phyloP scores from a whole-genome alignment of 2,888 invertebrate species.

The Blastobasis lacticolella region DNA sequence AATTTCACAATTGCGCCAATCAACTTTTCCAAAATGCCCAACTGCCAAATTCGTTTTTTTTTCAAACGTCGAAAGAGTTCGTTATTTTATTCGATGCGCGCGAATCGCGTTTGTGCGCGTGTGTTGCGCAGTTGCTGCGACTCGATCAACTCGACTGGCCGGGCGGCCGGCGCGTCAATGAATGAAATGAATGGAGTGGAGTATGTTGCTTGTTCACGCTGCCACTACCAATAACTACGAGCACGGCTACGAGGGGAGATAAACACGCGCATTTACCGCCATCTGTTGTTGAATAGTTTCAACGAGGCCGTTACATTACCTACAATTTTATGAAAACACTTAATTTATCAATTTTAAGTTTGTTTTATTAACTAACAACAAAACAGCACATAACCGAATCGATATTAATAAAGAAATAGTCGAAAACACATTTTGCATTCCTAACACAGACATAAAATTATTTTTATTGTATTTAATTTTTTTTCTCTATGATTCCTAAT shows the following conservation, averaged over 20 bases:
- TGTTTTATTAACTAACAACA: too few relatives aligned
- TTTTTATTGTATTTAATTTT: too few relatives aligned
- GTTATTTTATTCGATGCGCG: conserved; percentile 50
- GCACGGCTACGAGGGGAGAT: conserved; percentile 22
- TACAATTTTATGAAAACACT: too few relatives aligned
- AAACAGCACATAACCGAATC: too few relatives aligned
- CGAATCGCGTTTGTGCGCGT: conserved; percentile 23
- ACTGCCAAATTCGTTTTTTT: conserved; percentile 53
- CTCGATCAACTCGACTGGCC: conserved; percentile 27
- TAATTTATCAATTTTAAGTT: too few relatives aligned
- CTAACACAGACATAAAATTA: too few relatives aligned
- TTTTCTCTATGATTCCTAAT: too few relatives aligned
- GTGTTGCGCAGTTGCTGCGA: neutral
- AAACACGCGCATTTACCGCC: conserved; percentile 8
- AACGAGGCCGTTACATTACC: too few relatives aligned
- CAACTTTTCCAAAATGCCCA: conserved; percentile 20
- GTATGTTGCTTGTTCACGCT: conserved; percentile 21
- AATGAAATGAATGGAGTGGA: conserved; percentile 39
- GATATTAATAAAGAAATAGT: too few relatives aligned
- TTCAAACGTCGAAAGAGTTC: conserved; percentile 60
- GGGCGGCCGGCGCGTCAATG: conserved; percentile 46
- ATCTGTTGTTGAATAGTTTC: conserved; percentile 26
- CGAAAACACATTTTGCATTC: too few relatives aligned
- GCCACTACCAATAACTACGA: conserved; percentile 31
- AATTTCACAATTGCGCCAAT: conserved; percentile 12